Conservation (phyloP, 1,140 invertebrate species). For the Lasioglossum baleicum region DNA sequence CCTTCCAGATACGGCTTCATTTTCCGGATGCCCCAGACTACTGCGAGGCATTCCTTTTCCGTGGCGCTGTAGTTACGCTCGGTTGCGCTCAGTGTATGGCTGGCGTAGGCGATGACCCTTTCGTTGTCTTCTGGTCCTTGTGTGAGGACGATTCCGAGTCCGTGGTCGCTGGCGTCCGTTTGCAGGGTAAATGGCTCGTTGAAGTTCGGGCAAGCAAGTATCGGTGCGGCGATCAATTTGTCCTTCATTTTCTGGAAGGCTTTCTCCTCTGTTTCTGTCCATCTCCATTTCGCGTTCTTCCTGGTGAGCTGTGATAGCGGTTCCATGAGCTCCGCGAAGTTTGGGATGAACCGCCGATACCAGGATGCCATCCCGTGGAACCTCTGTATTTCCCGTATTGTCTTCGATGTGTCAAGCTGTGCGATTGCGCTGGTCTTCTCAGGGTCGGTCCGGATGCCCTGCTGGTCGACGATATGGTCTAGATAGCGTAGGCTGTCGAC, state of each 20-base stretch:
- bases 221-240: no score
- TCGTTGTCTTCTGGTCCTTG: no score
- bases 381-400: not conserved
- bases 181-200: no score
- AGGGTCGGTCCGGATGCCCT: not conserved
- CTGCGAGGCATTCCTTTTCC: no score
- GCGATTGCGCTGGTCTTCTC: not conserved
- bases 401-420: not conserved
- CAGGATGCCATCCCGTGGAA: constrained; percentile 4
- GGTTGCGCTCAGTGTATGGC: no score
- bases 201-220: no score
- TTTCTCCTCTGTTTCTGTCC: not conserved
- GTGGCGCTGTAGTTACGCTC: no score
- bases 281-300: not conserved
- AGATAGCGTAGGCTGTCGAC: not conserved
- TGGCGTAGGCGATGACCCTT: no score
- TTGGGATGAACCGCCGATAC: constrained; percentile 2
- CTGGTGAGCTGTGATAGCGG: not conserved
- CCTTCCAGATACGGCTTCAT: no score
- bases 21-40: no score
- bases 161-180: no score
- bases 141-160: no score
- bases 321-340: not conserved
- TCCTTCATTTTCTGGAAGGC: not conserved
- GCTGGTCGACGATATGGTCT: not conserved